Evolutionary conservation across 30 jellyfish, hydroid and myxozoan genomes (phyloP).

Genomic region (Aurelia coerulea): DNA sequence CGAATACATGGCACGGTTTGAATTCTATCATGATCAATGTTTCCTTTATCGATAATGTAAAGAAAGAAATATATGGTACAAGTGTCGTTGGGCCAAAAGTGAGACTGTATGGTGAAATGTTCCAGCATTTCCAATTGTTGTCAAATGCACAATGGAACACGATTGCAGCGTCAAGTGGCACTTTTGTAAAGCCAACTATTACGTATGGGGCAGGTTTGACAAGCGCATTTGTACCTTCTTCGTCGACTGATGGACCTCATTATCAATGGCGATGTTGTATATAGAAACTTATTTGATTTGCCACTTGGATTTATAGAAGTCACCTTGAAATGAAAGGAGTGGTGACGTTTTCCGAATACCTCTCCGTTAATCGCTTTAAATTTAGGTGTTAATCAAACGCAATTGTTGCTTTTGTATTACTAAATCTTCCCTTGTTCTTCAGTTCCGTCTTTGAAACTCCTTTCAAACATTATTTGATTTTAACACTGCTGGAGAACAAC

Average conservation of each 20-base stretch:
- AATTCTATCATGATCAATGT: neutral
- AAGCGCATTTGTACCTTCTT: neutral
- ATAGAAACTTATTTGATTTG: neutral
- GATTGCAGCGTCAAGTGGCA: neutral
- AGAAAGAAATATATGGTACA: slow-evolving; percentile 18
- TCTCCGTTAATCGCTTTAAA: too few species aligned
- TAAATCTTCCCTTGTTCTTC: too few species aligned
- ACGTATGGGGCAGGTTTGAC: neutral
- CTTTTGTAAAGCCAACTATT: neutral
- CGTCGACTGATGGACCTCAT: neutral
- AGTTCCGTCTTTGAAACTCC: too few species aligned
- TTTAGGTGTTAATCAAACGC: too few species aligned
- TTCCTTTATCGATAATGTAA: slow-evolving; percentile 9
- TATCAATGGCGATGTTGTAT: slow-evolving; percentile 13
- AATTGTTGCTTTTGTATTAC: too few species aligned
- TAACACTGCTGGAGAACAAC: too few species aligned
- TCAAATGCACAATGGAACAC: slow-evolving; percentile 21
- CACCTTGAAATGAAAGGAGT: too few species aligned
- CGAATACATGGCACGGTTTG: slow-evolving; percentile 27
- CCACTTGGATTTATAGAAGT: too few species aligned
- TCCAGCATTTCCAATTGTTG: slow-evolving; percentile 17
- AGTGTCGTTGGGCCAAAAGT: neutral
- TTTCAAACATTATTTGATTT: too few species aligned
- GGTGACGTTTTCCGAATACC: too few species aligned
- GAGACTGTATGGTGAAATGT: slow-evolving; percentile 32